phyloP scores from a whole-genome alignment of 2,113 vertebrate genomes.

The Cryptomyrus ogoouensis region DNA sequence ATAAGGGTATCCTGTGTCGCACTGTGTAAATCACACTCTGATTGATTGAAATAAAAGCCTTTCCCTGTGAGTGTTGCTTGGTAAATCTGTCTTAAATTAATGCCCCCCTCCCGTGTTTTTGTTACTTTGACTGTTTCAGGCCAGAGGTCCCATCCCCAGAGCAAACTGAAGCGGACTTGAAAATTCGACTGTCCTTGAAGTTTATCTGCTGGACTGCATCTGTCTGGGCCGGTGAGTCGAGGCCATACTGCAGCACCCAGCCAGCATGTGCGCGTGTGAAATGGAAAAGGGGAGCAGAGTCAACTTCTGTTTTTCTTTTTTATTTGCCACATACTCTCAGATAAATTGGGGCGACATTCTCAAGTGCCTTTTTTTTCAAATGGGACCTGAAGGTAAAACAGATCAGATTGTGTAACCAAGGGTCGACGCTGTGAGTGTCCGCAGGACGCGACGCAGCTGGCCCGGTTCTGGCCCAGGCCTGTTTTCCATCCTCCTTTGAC shows the following conservation, averaged over 20 bases:
- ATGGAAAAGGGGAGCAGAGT: background rate
- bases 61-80: constrained; percentile 17
- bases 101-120: constrained; percentile 23
- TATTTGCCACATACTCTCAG: background rate
- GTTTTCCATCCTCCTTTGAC: constrained; percentile 5
- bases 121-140: constrained; percentile 22
- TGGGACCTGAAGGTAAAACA: background rate
- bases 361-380: background rate
- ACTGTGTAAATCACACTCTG: constrained; percentile 18
- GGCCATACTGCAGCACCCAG: background rate
- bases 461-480: background rate
- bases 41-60: constrained; percentile 25
- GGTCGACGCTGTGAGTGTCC: background rate
- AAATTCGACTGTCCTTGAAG: constrained; percentile 23
- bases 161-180: constrained; percentile 7
- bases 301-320: background rate
- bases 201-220: constrained; percentile 17
- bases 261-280: background rate
- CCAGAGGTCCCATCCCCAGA: constrained; percentile 22
- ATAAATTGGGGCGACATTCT: background rate
- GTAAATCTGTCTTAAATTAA: constrained; percentile 23
- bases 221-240: background rate
- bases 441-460: background rate
- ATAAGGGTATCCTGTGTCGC: constrained; percentile 19
- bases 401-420: background rate